Conservation (phyloP, 2,797 vertebrate species). For the Microcaecilia unicolor region DNA sequence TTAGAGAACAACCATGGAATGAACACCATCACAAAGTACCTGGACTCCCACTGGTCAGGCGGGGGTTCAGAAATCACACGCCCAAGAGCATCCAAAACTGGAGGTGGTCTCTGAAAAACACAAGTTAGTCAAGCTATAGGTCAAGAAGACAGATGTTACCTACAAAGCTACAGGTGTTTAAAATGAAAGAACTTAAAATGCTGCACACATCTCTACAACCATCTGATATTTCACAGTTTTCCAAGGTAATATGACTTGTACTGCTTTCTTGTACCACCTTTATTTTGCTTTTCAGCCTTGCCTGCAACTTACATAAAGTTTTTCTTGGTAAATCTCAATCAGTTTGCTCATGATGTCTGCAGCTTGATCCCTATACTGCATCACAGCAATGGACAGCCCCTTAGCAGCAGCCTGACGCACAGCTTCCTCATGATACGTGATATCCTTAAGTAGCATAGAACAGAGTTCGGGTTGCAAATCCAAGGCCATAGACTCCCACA, state of each 20-base stretch:
- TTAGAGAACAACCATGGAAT: no score
- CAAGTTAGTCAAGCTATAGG: neutral
- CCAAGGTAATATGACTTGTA: no score
- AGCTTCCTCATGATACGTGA: constrained; percentile 85
- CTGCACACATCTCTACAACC: no score
- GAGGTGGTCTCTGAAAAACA: constrained; percentile 76
- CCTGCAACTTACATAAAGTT: constrained; percentile 79
- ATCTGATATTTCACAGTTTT: no score
- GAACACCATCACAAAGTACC: constrained; percentile 63
- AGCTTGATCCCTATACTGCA: constrained; percentile 76
- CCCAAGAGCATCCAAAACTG: constrained; percentile 88
- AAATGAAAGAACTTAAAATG: no score
- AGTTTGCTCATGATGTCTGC: constrained; percentile 76
- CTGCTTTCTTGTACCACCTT: neutral
- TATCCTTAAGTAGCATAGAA: constrained; percentile 79
- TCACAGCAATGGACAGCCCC: constrained; percentile 80
- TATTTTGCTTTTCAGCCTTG: no score
- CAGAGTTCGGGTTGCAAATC: constrained; percentile 86
- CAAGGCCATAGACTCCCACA: constrained; percentile 82
- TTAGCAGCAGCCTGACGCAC: constrained; percentile 82
- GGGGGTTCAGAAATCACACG: constrained; percentile 92
- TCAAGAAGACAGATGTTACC: no score
- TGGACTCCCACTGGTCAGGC: constrained; percentile 96
- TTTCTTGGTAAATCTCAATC: constrained; percentile 90
- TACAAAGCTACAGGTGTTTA: no score